Conservation (phyloP, 1,140 invertebrate species). For the Chionoecetes opilio region DNA sequence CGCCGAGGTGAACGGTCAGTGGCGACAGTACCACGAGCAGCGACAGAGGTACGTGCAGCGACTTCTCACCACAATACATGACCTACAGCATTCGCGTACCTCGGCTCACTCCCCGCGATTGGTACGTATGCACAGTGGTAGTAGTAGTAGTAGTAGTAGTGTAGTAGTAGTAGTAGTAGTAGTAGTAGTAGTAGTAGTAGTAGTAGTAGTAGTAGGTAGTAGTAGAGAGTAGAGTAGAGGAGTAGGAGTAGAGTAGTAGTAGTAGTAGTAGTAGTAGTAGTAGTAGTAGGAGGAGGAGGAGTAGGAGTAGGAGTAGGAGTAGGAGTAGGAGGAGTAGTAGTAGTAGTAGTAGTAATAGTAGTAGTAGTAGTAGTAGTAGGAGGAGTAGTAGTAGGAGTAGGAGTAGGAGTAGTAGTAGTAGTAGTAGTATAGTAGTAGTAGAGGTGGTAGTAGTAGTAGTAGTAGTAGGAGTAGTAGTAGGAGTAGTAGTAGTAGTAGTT, state of each 20-base stretch:
- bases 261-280: constrained; percentile 28
- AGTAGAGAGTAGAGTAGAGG: background rate
- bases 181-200: background rate
- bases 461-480: background rate
- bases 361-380: background rate
- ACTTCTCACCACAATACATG: constrained; percentile 82
- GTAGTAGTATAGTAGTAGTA: background rate
- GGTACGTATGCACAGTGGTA: constrained; percentile 34
- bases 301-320: background rate
- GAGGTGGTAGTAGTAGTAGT: background rate
- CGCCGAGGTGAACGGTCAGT: constrained; percentile 82
- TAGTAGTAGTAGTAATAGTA: background rate
- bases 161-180: background rate
- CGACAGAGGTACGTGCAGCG: constrained; percentile 82
- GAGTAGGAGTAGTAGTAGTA: background rate
- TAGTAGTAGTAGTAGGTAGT: constrained; percentile 7
- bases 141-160: background rate
- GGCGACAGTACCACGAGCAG: constrained; percentile 83
- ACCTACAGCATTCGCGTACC: constrained; percentile 82
- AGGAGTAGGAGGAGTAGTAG: too few relatives aligned
- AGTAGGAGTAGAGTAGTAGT: background rate
- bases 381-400: background rate
- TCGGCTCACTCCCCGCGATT: constrained; percentile 51
- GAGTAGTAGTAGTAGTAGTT: background rate
- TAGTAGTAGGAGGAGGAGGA: background rate